Conservation (phyloP, 1,140 invertebrate genomes). For the Sarcophaga peregrina region DNA sequence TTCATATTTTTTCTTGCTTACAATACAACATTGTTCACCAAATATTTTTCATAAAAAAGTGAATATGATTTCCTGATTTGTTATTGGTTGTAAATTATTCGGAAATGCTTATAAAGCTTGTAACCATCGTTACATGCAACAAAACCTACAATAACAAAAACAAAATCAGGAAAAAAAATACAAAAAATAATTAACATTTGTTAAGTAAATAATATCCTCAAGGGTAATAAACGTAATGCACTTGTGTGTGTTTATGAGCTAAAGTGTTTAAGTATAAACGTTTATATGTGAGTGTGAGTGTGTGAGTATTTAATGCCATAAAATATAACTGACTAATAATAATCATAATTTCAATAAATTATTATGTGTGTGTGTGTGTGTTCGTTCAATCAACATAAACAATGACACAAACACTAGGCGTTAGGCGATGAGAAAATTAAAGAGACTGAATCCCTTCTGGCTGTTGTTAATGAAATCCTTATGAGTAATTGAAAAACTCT, state of each 20-base stretch:
- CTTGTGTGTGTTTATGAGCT: not conserved
- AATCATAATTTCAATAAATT: conserved; percentile 25
- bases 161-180: not conserved
- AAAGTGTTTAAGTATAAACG: not conserved
- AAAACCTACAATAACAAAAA: not conserved
- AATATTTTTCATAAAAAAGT: not conserved
- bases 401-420: not conserved
- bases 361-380: not conserved
- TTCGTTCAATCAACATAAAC: not conserved
- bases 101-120: conserved; percentile 2
- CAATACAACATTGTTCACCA: not conserved
- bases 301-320: not conserved
- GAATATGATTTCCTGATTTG: not conserved
- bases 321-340: conserved; percentile 11
- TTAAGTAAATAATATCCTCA: conserved; percentile 15
- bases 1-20: too few relatives aligned
- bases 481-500: too few relatives aligned
- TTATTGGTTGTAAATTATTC: not conserved
- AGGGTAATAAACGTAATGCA: not conserved
- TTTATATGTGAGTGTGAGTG: not conserved
- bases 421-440: not conserved
- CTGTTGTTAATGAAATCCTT: too few relatives aligned
- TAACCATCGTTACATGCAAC: not conserved
- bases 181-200: not conserved
- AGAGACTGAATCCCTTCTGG: too few relatives aligned